Evolutionary conservation across 1,140 invertebrate species (phyloP), one percentile per base, ranked within the genome.

Genomic region (Apis cerana): DNA sequence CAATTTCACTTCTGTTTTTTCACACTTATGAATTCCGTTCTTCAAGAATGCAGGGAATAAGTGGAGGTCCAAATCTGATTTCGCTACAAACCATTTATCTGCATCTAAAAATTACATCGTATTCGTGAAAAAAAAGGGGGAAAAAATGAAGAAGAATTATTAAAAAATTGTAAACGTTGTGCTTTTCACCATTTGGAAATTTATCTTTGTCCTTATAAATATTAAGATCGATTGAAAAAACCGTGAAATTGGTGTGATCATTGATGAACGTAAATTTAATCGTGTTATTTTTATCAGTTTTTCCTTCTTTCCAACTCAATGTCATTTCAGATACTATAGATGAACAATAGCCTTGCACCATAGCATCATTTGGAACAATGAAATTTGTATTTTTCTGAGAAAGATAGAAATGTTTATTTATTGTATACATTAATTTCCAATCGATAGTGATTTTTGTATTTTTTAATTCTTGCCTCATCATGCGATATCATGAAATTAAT

Each of bases 231-330:
- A 76, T 8, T 4, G 75, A 76, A 12, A 65, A 76, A 33, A 76
- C 1, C 8, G 76, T 81, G 43, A 85, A 87, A 11, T 48, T 65
- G 11, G 62, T 72, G 7, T 81, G 80, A 15, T 88, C 75, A 5
- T 85, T 85, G 10, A 77, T n/a, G 9, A 90, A 78, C 4, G 23
- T 33, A 11, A 90, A 83, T 23, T n/a, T 54, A 43, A 86, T 80
- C 5, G 78, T 15, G 33, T 33, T 72, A 13, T 75, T 59, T 23
- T 67, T n/a, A 50, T 13, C 13, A 9, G n/a, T 12, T 12, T 17
- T 0, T 0, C 4, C 4, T 3, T 11, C 50, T 21, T n/a, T 61
- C 78, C 78, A 80, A 65, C 2, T 56, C 9, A 80, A 23, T 11
- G 13, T 27, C 59, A 80, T 13, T 27, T 33, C 4, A 0, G 78